These are phyloP conservation scores for Podilymbus podiceps DNA, from an alignment of 2,113 vertebrate genomes.

Conservation along the genomic window DNA sequence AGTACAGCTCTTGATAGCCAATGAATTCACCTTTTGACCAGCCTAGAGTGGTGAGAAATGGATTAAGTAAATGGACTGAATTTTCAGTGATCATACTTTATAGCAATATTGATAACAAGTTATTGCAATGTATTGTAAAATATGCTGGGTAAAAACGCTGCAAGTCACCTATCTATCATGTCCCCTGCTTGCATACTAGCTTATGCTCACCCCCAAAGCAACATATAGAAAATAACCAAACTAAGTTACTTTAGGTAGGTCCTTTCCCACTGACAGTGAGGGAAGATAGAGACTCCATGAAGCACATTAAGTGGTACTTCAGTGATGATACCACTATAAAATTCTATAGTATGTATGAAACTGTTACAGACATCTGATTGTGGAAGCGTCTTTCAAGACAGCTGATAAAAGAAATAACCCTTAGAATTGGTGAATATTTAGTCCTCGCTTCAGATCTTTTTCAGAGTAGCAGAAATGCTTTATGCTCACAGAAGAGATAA, in stretches of 20 bases:
- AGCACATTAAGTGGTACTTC: not conserved
- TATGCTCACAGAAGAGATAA: not conserved
- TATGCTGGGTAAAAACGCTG: not conserved
- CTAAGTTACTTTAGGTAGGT: not conserved
- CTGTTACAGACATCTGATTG: not conserved
- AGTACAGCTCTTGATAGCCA: not conserved
- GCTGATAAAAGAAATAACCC: not conserved
- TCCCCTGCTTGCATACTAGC: not conserved
- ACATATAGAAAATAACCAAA: not conserved
- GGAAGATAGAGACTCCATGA: not conserved
- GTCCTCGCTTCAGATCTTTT: not conserved
- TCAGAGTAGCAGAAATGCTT: not conserved
- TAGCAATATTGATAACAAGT: not conserved
- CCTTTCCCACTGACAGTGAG: not conserved
- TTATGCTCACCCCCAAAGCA: not conserved
- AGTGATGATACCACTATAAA: not conserved
- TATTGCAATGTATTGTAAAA: not conserved
- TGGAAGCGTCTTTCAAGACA: not conserved
- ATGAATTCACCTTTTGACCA: not conserved
- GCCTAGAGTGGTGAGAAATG: not conserved
- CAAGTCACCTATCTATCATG: not conserved
- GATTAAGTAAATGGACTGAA: not conserved
- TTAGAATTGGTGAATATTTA: not conserved
- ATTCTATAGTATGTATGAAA: not conserved
- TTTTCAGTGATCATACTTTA: not conserved